A percentile compares a stretch with the other conserved stretches of the same genome.
phyloP scores from a whole-genome alignment of 2,797 vertebrate species.

The Helarctos malayanus region DNA sequence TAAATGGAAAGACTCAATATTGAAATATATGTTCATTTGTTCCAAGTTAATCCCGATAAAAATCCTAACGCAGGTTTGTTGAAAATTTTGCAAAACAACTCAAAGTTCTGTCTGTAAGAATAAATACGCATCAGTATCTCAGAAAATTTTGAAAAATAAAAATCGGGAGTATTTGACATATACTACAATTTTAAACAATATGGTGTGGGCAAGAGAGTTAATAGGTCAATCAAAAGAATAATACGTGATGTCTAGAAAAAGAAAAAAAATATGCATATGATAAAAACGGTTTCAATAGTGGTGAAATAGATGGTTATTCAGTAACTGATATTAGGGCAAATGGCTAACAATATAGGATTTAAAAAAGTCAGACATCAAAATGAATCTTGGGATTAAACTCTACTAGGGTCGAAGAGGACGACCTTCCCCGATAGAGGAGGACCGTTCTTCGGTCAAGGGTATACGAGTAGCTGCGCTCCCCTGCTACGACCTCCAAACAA shows the following conservation, averaged over 20 bases:
- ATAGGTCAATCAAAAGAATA: neutral
- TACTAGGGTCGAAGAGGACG: neutral
- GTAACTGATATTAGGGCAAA: neutral
- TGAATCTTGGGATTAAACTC: constrained; percentile 5
- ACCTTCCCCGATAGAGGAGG: too few species aligned
- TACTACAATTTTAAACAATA: neutral
- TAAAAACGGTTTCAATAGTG: neutral
- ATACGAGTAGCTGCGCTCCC: too few species aligned
- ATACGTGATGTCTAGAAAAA: constrained; percentile 2
- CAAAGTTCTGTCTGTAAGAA: neutral
- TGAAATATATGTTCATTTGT: neutral
- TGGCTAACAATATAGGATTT: neutral
- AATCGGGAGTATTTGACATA: neutral
- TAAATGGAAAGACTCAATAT: constrained; percentile 23
- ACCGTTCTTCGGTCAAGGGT: too few species aligned
- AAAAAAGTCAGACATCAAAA: neutral
- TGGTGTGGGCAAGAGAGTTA: neutral
- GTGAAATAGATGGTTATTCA: constrained; percentile 9
- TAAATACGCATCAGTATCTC: constrained; percentile 18
- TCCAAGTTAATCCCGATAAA: constrained; percentile 41
- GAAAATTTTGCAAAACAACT: constrained; percentile 46
- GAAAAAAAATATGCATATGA: neutral
- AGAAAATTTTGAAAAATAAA: constrained; percentile 42
- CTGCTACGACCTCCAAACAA: too few species aligned
- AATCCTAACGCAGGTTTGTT: constrained; percentile 21